These are phyloP conservation scores for Chloroceryle aenea DNA, from an alignment of 2,113 vertebrate species.

Conservation along the genomic window DNA sequence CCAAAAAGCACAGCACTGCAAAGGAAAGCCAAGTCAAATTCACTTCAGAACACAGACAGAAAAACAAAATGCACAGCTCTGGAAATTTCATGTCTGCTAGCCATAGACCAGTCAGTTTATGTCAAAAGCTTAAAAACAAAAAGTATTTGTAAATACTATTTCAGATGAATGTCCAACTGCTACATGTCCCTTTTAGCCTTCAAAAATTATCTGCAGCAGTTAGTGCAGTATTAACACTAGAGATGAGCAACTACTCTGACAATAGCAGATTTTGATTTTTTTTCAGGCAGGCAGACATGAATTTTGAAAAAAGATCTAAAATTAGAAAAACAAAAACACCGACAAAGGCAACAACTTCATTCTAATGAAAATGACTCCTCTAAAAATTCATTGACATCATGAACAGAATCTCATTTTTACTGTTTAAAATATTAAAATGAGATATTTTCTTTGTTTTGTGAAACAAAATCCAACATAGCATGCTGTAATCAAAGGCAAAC, in stretches of 20 bases:
- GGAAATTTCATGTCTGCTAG: conserved; percentile 55
- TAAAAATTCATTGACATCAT: not conserved
- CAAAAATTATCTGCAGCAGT: not conserved
- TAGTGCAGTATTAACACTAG: not conserved
- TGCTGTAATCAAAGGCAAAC: conserved; percentile 73
- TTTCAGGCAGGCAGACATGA: conserved; percentile 61
- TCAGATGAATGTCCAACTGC: not conserved
- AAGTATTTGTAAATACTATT: not conserved
- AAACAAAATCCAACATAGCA: conserved; percentile 73
- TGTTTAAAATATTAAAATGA: conserved; percentile 57
- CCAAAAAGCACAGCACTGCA: conserved; percentile 65
- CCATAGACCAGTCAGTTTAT: not conserved
- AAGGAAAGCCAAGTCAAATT: conserved; percentile 58
- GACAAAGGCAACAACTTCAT: not conserved
- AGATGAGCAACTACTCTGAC: not conserved
- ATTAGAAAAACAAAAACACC: conserved; percentile 13
- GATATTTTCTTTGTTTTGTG: conserved; percentile 40
- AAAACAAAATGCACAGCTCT: conserved; percentile 32
- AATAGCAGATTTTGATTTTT: not conserved
- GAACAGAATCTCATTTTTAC: conserved; percentile 64
- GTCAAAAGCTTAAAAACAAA: not conserved
- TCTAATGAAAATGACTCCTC: conserved; percentile 3
- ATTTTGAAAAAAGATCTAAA: not conserved
- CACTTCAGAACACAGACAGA: conserved; percentile 51
- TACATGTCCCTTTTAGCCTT: not conserved